Percentiles rank a stretch among this genome's conserved stretches.
Evolutionary conservation across 2,888 invertebrate genomes (phyloP).

Genomic region (Parnassius smintheus): DNA sequence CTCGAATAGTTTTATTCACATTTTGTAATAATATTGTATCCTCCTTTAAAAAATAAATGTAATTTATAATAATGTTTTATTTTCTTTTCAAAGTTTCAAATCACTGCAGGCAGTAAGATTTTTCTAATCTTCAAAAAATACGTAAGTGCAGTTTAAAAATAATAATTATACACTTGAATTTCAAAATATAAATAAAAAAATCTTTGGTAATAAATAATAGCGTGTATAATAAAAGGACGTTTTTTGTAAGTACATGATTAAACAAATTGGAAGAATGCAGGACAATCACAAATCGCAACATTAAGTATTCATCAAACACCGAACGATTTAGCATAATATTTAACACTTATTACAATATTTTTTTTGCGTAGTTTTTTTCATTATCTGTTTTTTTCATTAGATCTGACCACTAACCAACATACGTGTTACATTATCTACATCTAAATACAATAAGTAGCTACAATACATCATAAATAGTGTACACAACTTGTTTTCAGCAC

Average conservation of each 20-base stretch:
- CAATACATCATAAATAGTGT: slow-evolving; percentile 34
- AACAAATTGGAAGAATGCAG: neutral
- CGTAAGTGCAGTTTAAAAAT: no score
- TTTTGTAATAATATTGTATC: no score
- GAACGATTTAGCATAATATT: slow-evolving; percentile 65
- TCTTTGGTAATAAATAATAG: slow-evolving; percentile 8
- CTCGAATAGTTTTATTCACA: no score
- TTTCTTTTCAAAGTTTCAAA: no score
- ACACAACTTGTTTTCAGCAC: slow-evolving; percentile 42
- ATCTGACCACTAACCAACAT: slow-evolving; percentile 62
- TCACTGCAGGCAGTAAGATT: no score
- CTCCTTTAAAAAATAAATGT: no score
- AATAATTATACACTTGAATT: no score
- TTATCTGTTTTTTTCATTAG: slow-evolving; percentile 50
- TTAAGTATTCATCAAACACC: slow-evolving; percentile 57
- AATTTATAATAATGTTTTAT: no score
- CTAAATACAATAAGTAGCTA: slow-evolving; percentile 42
- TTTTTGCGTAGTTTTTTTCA: slow-evolving; percentile 46
- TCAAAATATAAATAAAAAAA: neutral
- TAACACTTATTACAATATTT: slow-evolving; percentile 71
- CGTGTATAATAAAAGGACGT: slow-evolving; percentile 5
- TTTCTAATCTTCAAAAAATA: no score
- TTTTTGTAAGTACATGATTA: slow-evolving; percentile 16
- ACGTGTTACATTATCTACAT: slow-evolving; percentile 58
- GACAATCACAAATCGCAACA: slow-evolving; percentile 43